These are phyloP conservation scores for Lamellibrachia columna DNA, from an alignment of 2,888 invertebrate genomes.

Conservation along the genomic window DNA sequence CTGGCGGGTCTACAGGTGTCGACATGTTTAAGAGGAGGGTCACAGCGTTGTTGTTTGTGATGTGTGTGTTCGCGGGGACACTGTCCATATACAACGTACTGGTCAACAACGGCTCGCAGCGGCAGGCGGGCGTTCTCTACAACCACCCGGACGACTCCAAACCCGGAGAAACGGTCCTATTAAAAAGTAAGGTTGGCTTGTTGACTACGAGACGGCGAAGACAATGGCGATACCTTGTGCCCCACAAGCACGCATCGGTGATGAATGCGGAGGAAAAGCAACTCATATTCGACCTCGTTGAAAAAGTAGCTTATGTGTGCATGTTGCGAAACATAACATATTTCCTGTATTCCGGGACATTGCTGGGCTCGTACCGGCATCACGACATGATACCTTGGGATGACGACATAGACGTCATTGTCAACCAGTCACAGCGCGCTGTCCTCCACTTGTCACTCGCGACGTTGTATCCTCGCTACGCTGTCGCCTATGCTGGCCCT, in stretches of 20 bases:
- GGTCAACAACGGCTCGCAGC: background rate
- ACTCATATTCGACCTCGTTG: background rate
- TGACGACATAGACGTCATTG: constrained; percentile 40
- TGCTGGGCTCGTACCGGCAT: constrained; percentile 42
- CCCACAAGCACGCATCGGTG: background rate
- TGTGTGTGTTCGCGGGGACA: background rate
- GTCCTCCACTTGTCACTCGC: background rate
- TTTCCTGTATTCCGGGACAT: constrained; percentile 40
- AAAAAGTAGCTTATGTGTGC: background rate
- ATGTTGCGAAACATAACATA: constrained; percentile 31
- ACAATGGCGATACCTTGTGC: background rate
- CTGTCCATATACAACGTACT: background rate
- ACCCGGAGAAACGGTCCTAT: background rate
- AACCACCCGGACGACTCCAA: background rate
- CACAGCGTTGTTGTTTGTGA: background rate
- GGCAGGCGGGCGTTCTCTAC: background rate
- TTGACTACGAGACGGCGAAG: background rate
- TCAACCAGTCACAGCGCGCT: background rate
- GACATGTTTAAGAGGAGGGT: background rate
- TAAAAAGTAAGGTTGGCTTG: background rate
- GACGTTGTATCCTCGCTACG: background rate
- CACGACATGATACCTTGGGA: constrained; percentile 45
- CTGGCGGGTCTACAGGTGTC: background rate
- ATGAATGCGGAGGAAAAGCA: background rate
- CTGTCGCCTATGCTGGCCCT: constrained; percentile 31